Evolutionary conservation across 2,113 vertebrate species (phyloP), one percentile per base, ranked within the genome.

Genomic region (Erpornis zantholeuca): DNA sequence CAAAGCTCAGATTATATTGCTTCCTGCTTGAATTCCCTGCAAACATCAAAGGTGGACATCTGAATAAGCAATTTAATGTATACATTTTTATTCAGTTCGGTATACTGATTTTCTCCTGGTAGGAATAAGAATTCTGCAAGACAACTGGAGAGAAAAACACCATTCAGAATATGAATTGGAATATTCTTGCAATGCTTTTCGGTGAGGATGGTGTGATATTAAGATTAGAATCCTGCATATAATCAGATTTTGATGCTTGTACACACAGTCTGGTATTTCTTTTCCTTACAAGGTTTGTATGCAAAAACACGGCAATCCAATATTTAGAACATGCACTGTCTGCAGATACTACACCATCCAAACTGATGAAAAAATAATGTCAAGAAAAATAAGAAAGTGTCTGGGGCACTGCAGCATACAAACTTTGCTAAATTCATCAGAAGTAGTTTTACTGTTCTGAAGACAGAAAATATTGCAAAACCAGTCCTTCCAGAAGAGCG

Each of bases 1-100:
- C 95, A 98, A 98, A 96, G 96, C 97, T 96, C 92, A 92, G 94
- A 94, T 96, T 97, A 93, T 97, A 97, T 97, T 96, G 88, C 73
- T 69, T 96, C 59, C 92, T 97, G 97, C 96, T 98, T 98, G 96
- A 96, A 98, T 98, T 98, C 89, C 92, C 96, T 97, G 94, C 95
- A 95, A 97, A 97, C 97, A 97, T 97, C 97, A 97, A 96, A 97
- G 96, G 94, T 94, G 97, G 94, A 96, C 97, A 97, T 98, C 95
- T 98, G 97, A 98, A 98, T 98, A 98, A 97, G 96, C 96, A 98
- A 98, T 97, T 97, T 98, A 98, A 98, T 97, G 93, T 97, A 98
- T 95, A 98, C 80, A 97, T 98, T 98, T 98, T 98, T 97, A 98
- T 98, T 97, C 97, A 97, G 90, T 96, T 98, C 97, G 91, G 92